These are phyloP conservation scores for Plectrocnemia conspersa DNA, from an alignment of 1,140 invertebrate genomes.

Conservation along the genomic window DNA sequence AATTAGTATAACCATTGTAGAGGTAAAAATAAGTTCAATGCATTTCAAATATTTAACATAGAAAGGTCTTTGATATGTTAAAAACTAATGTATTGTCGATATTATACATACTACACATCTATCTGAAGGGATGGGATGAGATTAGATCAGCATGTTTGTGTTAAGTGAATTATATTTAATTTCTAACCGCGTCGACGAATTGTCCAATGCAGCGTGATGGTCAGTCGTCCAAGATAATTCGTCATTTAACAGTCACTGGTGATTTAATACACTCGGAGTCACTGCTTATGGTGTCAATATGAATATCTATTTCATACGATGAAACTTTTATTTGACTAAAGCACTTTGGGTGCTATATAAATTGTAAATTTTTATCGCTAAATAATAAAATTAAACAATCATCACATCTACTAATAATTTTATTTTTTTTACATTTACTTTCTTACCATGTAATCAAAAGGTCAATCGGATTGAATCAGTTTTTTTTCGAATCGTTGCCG, in stretches of 20 bases:
- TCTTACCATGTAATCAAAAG: too few species aligned
- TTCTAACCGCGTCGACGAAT: background rate
- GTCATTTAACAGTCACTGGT: conserved; percentile 8
- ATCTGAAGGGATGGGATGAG: background rate
- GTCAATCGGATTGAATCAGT: too few species aligned
- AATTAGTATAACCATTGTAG: background rate
- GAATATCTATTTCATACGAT: too few species aligned
- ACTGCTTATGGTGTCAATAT: too few species aligned
- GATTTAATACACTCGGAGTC: conserved; percentile 4
- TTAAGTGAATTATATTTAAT: background rate
- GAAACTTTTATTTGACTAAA: too few species aligned
- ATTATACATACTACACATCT: background rate
- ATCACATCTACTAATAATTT: too few species aligned
- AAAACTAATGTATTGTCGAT: background rate
- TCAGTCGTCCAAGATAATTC: conserved; percentile 16
- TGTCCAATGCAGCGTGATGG: background rate
- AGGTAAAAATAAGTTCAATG: background rate
- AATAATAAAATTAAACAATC: too few species aligned
- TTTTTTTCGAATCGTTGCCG: too few species aligned
- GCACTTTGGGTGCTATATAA: background rate
- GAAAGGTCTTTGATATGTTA: background rate
- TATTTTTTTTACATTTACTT: too few species aligned
- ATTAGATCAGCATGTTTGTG: background rate
- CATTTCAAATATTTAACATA: background rate
- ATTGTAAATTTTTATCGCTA: too few species aligned